Evolutionary conservation across 2,113 vertebrate genomes (phyloP).

Genomic region (Zeus faber): DNA sequence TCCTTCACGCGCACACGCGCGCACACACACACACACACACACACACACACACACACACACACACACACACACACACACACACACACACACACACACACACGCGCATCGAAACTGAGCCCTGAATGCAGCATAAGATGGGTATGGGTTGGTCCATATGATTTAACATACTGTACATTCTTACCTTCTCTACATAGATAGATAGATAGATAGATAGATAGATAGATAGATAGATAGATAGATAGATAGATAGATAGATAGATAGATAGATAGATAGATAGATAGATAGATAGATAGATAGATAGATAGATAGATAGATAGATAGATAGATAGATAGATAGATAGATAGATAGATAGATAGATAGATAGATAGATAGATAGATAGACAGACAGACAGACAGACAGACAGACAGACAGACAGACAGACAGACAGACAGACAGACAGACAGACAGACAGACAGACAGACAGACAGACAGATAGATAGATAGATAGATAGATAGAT

Average conservation of each 20-base stretch:
- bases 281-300: not conserved
- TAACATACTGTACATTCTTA: too few species aligned
- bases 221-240: not conserved
- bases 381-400: slow-evolving; percentile 7
- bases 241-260: not conserved
- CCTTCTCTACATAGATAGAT: slow-evolving; percentile 1
- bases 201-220: not conserved
- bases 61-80: slow-evolving; percentile 14
- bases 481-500: not conserved
- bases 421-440: slow-evolving; percentile 10
- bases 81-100: slow-evolving; percentile 21
- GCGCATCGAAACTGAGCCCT: slow-evolving; percentile 5
- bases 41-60: slow-evolving; percentile 3
- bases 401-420: slow-evolving; percentile 11
- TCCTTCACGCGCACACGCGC: slow-evolving; percentile 6
- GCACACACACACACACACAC: slow-evolving; percentile 12
- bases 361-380: not conserved
- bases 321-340: too few species aligned
- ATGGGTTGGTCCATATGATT: too few species aligned
- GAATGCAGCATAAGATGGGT: too few species aligned
- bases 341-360: not conserved
- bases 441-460: slow-evolving; percentile 3
- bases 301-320: not conserved
- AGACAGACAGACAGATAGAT: slow-evolving; percentile 9
- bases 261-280: not conserved